phyloP scores from a whole-genome alignment of 2,113 vertebrate genomes.

The Sinocyclocheilus maitianheensis region DNA sequence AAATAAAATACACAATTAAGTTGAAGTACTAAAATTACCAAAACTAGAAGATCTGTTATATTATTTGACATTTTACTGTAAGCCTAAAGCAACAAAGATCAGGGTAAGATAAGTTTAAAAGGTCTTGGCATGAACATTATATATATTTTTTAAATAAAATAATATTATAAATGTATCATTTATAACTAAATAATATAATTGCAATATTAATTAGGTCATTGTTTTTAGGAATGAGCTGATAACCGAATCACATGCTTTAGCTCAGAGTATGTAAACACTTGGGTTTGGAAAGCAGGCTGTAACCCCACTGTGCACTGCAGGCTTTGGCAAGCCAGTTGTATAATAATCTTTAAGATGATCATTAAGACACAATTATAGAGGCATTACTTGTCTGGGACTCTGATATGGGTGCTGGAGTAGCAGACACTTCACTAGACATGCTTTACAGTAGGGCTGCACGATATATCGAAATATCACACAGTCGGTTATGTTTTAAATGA shows the following conservation, averaged over 20 bases:
- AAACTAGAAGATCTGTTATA: too few relatives aligned
- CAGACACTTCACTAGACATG: background rate
- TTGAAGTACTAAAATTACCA: too few relatives aligned
- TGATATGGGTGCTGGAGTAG: background rate
- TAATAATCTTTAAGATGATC: conserved; percentile 31
- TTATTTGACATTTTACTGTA: background rate
- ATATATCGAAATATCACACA: too few relatives aligned
- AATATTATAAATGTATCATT: background rate
- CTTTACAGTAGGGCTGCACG: too few relatives aligned
- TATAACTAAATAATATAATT: background rate
- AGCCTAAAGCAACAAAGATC: background rate
- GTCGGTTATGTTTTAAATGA: too few relatives aligned
- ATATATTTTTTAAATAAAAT: background rate
- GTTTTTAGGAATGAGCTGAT: background rate
- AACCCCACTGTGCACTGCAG: conserved; percentile 44
- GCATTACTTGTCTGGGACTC: background rate
- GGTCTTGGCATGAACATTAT: background rate
- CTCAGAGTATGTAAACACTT: conserved; percentile 43
- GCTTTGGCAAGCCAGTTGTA: conserved; percentile 1
- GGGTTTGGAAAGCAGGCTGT: conserved; percentile 47
- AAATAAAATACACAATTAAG: too few relatives aligned
- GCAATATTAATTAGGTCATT: background rate
- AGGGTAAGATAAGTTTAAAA: background rate
- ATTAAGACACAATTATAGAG: background rate
- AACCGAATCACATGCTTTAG: background rate